Conservation (phyloP, 2,113 vertebrate genomes). For the Lonchura striata region DNA sequence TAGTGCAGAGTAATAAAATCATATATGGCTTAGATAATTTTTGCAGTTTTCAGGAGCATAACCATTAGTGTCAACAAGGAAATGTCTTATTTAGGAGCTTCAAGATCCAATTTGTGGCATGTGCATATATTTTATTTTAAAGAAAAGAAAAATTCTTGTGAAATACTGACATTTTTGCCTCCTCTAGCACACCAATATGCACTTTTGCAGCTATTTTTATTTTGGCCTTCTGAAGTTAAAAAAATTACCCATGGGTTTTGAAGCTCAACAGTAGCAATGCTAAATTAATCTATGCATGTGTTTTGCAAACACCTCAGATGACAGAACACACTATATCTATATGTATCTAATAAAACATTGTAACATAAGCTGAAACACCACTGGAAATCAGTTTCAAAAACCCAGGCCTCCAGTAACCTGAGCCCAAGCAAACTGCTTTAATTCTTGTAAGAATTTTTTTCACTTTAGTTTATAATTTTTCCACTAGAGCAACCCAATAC, state of each 20-base stretch:
- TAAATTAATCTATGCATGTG: background rate
- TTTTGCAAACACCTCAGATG: background rate
- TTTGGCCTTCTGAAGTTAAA: background rate
- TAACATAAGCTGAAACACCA: background rate
- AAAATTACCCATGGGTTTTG: background rate
- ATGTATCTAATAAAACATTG: background rate
- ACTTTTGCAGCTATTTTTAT: background rate
- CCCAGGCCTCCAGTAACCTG: background rate
- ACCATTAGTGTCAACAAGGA: background rate
- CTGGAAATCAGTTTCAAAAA: background rate
- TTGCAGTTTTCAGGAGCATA: background rate
- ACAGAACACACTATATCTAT: background rate
- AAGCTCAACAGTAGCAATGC: background rate
- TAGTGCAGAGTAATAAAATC: background rate
- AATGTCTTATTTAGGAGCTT: background rate
- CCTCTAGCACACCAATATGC: background rate
- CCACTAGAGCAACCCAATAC: background rate
- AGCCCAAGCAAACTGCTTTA: background rate
- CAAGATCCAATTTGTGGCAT: background rate
- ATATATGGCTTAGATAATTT: background rate
- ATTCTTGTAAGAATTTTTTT: background rate
- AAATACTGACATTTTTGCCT: background rate
- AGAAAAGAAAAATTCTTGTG: background rate
- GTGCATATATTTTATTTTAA: background rate
- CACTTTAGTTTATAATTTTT: background rate